Evolutionary conservation across 2,113 vertebrate genomes (phyloP).

Genomic region (Platycercus adscitus): DNA sequence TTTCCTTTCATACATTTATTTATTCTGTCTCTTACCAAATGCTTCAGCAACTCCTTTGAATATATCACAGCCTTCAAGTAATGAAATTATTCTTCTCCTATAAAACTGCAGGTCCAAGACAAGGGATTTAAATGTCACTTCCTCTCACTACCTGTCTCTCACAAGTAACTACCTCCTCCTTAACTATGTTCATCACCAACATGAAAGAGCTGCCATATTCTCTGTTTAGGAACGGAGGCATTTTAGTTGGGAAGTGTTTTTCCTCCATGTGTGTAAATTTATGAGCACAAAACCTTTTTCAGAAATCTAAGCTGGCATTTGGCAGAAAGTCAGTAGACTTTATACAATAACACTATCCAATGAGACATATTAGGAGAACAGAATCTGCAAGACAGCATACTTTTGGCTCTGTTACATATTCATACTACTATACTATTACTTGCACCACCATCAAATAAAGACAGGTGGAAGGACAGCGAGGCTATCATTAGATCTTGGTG

Average conservation of each 20-base stretch:
- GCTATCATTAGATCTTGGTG: background rate
- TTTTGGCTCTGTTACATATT: slow-evolving; percentile 41
- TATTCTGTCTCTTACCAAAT: background rate
- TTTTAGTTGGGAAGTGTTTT: background rate
- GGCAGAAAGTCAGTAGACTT: slow-evolving; percentile 48
- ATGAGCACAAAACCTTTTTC: background rate
- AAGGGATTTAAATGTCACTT: background rate
- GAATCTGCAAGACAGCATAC: slow-evolving; percentile 49
- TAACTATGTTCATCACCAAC: background rate
- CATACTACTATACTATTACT: background rate
- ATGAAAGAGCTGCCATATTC: background rate
- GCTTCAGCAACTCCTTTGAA: background rate
- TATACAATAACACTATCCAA: slow-evolving; percentile 24
- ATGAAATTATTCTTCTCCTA: background rate
- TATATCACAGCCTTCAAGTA: background rate
- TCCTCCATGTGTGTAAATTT: background rate
- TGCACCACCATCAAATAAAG: background rate
- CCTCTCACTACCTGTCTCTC: background rate
- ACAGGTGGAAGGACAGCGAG: slow-evolving; percentile 31
- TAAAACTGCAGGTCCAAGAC: background rate
- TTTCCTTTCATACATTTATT: background rate
- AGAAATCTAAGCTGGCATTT: slow-evolving; percentile 32
- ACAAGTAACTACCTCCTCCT: background rate
- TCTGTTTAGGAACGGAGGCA: rapidly evolving
- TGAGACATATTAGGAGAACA: slow-evolving; percentile 47